Base-by-base conservation (phyloP, 1,140 invertebrate genomes). In the Akabosia matsudoensis region DNA sequence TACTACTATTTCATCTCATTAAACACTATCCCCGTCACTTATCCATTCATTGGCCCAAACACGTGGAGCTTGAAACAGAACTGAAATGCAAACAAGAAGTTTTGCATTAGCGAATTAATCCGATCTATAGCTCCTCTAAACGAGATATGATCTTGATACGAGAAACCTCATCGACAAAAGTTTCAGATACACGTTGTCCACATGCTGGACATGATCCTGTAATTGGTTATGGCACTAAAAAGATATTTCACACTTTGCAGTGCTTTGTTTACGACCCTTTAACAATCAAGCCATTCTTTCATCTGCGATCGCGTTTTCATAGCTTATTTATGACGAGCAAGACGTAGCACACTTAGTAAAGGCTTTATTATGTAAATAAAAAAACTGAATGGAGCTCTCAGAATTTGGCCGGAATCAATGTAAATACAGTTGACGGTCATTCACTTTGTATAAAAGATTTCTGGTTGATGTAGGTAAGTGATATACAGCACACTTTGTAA, bases 391-490 rank as follows among this genome's bases (percentile, higher is more conserved):
- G 61, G 61, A 67, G 22, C 31, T 67, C n/a, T n/a, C n/a, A n/a
- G n/a, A n/a, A n/a, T n/a, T n/a, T n/a, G n/a, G n/a, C n/a, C n/a
- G n/a, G n/a, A n/a, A n/a, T n/a, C 3, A 67, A 30, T 4, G 26
- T 67, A 67, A 67, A 67, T 30, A 67, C 13, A 30, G 61, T 67
- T 67, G 61, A 67, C 54, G 10, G 54, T 56, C 54, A 10, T 13
- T 56, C n/a, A 10, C 24, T 56, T 22, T 3, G 24, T 56, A 22
- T n/a, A 56, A 16, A 56, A 16, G n/a, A 22, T 56, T 22, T 56
- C 54, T 56, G 54, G 54, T 56, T 56, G 54, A 56, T 56, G 54
- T 67, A 67, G 61, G 61, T 67, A 67, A 67, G 61, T 67, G 61
- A 67, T 67, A 67, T 30, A 16, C 22, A n/a, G n/a, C n/a, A n/a